Conservation (phyloP, 2,113 vertebrate genomes). For the Ailurus styani region DNA sequence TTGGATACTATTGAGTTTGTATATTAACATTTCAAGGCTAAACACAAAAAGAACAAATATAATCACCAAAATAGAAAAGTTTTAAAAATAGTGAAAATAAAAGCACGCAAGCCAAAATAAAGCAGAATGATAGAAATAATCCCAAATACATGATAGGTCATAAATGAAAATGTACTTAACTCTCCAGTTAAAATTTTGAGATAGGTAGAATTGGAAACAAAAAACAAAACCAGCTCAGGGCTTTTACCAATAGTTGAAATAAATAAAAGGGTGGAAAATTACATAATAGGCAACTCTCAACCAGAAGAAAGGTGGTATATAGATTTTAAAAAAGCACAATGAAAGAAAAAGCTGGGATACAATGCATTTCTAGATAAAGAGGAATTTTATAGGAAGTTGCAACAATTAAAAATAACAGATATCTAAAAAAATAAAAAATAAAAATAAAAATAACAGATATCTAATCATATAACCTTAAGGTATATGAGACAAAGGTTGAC, state of each 20-base stretch:
- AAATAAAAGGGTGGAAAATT: neutral
- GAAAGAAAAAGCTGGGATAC: neutral
- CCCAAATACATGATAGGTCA: neutral
- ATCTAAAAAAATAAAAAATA: too few species aligned
- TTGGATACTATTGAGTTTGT: neutral
- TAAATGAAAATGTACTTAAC: neutral
- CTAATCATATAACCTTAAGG: neutral
- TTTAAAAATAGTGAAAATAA: neutral
- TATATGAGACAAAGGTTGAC: neutral
- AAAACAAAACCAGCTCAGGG: neutral
- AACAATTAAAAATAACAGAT: neutral
- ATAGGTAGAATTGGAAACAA: neutral
- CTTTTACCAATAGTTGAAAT: neutral
- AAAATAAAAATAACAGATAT: neutral
- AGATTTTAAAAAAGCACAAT: neutral
- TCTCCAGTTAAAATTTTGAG: neutral
- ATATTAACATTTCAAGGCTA: neutral
- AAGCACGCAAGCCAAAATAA: neutral
- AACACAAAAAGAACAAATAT: neutral
- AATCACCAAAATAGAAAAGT: neutral
- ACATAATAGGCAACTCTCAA: neutral
- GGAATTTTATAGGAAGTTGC: neutral
- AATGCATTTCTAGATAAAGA: neutral
- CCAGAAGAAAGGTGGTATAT: neutral
- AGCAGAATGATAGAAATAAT: neutral